Evolutionary conservation across 2,113 vertebrate genomes (phyloP), one percentile per base, ranked within the genome.

Genomic region (Hippocampus barbouri): DNA sequence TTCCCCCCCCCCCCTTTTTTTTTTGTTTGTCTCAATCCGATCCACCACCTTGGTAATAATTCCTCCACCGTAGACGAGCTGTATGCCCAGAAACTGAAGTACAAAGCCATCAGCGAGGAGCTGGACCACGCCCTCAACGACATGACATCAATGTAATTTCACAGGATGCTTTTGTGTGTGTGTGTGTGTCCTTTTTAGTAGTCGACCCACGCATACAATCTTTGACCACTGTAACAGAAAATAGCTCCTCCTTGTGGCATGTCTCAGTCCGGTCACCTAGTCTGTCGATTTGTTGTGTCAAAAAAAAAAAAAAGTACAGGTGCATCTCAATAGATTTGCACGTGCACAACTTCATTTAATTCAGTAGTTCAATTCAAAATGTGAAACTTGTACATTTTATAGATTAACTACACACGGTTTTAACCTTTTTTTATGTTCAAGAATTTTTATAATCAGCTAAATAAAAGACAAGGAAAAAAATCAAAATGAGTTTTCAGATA

Each of bases 31-130:
- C 59, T 38, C 59, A 61, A 61, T 61, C 59, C 59, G 27, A 34
- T 30, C 62, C 63, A 72, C 66, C 59, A 59, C 70, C 49, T 72
- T 70, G 66, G 60, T 71, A 71, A 75, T 79, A 74, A 82, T 77
- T 65, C 41, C 77, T 68, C 74, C 82, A 78, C 78, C 69, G 74
- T 93, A 99, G 97, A 99, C 90, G 97, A 99, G 93, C 91, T 98
- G 85, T 99, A 99, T 75, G 93, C 96, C 93, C 97, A 99, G 96
- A 99, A 99, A 94, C 94, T 99, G 93, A 98, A 97, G 95, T 98
- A 96, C 95, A 99, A 99, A 92, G 97, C 97, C 93, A 98, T 99
- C 97, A 99, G 96, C 88, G 97, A 99, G 93, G 97, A 98, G 95
- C 93, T 99, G 94, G 97, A 98, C 94, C 96, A 98, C 91, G 95